Conservation (phyloP, 2,797 vertebrate genomes). For the Sebastes kiyomatsui region DNA sequence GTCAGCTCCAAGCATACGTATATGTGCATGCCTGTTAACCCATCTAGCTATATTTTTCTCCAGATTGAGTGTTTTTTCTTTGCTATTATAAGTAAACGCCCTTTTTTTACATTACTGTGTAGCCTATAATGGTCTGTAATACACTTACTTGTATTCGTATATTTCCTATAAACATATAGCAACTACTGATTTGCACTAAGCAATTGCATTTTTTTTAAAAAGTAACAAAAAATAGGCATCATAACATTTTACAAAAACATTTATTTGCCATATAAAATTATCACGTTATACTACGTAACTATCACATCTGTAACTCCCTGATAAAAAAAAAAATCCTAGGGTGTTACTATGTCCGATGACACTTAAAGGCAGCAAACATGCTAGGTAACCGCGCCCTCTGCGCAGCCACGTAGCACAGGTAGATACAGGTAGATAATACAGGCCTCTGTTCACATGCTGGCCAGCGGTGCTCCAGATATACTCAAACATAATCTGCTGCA, state of each 20-base stretch:
- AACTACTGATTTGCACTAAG: neutral
- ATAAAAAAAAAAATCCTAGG: neutral
- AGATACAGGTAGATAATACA: neutral
- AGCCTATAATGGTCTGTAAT: neutral
- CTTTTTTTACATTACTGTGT: neutral
- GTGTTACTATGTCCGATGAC: neutral
- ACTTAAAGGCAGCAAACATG: slow-evolving; percentile 43
- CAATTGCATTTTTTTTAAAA: neutral
- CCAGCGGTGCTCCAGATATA: neutral
- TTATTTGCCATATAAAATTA: neutral
- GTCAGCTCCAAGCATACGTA: too few relatives aligned
- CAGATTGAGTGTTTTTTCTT: too few relatives aligned
- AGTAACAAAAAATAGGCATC: neutral
- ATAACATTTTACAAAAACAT: neutral
- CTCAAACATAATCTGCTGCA: neutral
- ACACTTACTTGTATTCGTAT: neutral
- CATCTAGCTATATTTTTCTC: too few relatives aligned
- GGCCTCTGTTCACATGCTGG: too few relatives aligned
- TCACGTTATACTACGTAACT: neutral
- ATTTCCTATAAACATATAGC: neutral
- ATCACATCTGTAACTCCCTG: neutral
- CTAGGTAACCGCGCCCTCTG: slow-evolving; percentile 36
- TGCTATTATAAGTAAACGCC: too few relatives aligned
- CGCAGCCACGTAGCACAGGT: slow-evolving; percentile 45
- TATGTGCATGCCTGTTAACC: too few relatives aligned